Evolutionary conservation across 2,113 vertebrate species (phyloP), one percentile per base, ranked within the genome.

Genomic region (Brachionichthys hirsutus): DNA sequence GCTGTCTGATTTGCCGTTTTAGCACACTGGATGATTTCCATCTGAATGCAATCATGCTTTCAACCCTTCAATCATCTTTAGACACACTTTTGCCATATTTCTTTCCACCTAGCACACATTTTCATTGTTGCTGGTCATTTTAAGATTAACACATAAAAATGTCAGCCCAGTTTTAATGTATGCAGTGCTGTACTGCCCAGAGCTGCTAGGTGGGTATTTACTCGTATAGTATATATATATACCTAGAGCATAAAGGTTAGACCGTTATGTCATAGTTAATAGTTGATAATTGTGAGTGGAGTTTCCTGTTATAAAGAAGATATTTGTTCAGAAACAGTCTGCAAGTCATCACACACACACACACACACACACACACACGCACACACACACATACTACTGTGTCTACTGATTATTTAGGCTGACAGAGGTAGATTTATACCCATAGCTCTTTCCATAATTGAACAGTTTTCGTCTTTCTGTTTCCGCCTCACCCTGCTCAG

Each of bases 381-480:
- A 40, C 54, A 64, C 70, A 62, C 46, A 24, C 48, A 6, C 69
- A 43, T 59, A 75, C 4, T 38, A 64, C 17, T 17, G 36, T 75
- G 75, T 62, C 83, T 60, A 85, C 78, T 76, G 75, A 75, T 87
- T 87, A 85, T 86, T 80, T 75, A 78, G 65, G 73, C 77, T 71
- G 85, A 85, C 85, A 80, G 85, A 77, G 72, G 82, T 82, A 82
- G 85, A 89, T 90, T 89, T 88, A 88, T 81, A 82, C 70, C 72
- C 61, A 75, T 62, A 81, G 83, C 85, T 87, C 83, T 90, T 81
- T 88, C 75, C 79, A 90, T 90, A 90, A 90, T 89, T 91, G 81
- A 89, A 87, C 61, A 75, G 73, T 85, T 87, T 87, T 87, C 74
- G 54, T 78, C 63, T 73, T 67, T 78, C 45, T 82, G 74, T 83